Evolutionary conservation across 1,140 invertebrate species (phyloP).

Genomic region (Holcopasites calliopsidis): DNA sequence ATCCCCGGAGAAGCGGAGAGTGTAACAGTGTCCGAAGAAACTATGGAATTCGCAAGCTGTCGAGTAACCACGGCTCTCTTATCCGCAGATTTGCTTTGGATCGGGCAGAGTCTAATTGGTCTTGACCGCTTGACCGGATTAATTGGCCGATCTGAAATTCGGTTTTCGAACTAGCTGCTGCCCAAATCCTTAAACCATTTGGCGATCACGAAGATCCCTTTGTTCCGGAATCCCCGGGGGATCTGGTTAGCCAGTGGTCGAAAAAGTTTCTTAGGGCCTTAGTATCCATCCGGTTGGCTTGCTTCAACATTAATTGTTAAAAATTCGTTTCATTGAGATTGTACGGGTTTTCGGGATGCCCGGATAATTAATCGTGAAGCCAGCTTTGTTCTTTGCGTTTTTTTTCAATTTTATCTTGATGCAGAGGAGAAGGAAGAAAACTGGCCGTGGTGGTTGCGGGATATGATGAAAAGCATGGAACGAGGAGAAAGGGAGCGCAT

Average conservation of each 20-base stretch:
- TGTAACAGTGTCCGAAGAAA: constrained; percentile 31
- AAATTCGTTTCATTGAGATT: background rate
- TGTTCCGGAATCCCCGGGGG: constrained; percentile 31
- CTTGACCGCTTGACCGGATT: constrained; percentile 59
- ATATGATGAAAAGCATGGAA: constrained; percentile 29
- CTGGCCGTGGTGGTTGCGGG: constrained; percentile 9
- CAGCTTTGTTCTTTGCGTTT: background rate
- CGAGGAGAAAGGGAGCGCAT: constrained; percentile 20
- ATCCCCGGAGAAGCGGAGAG: background rate
- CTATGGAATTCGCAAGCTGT: constrained; percentile 4
- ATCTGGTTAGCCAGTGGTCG: constrained; percentile 15
- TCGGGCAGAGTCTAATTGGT: constrained; percentile 54
- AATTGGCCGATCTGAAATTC: constrained; percentile 52
- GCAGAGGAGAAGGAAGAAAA: constrained; percentile 14
- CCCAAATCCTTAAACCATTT: constrained; percentile 43
- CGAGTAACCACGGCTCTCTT: constrained; percentile 27
- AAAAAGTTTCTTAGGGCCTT: constrained; percentile 28
- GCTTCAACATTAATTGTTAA: background rate
- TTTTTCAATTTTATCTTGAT: background rate
- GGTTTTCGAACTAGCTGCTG: constrained; percentile 4
- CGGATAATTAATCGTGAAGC: background rate
- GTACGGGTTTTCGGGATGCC: background rate
- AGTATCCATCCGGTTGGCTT: constrained; percentile 6
- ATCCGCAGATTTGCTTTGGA: constrained; percentile 14
- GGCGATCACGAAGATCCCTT: constrained; percentile 36